phyloP scores from a whole-genome alignment of 2,113 vertebrate species.

The Sitta europaea region DNA sequence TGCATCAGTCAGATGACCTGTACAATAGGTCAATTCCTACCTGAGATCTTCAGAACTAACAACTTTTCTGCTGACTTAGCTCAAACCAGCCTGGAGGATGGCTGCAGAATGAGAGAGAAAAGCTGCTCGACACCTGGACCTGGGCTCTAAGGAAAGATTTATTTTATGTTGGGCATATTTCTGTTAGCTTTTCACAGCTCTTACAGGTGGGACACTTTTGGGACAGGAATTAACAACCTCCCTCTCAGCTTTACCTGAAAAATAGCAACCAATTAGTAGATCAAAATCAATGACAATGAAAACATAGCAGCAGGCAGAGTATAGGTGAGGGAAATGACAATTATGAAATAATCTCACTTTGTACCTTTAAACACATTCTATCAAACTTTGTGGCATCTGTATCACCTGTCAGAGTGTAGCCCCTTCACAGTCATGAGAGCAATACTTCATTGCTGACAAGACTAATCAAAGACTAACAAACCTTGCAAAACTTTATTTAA shows the following conservation, averaged over 20 bases:
- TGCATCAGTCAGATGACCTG: not conserved
- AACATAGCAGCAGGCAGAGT: not conserved
- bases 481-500: not conserved
- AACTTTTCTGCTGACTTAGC: not conserved
- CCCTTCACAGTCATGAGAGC: not conserved
- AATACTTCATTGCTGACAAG: not conserved
- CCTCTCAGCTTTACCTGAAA: not conserved
- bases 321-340: not conserved
- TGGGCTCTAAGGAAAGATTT: not conserved
- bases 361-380: not conserved
- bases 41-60: not conserved
- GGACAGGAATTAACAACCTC: not conserved
- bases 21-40: not conserved
- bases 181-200: not conserved
- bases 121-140: not conserved
- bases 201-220: not conserved
- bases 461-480: not conserved
- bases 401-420: not conserved
- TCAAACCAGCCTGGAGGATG: not conserved
- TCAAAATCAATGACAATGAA: not conserved
- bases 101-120: not conserved
- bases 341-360: not conserved
- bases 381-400: not conserved
- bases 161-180: not conserved
- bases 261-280: not conserved